These are phyloP conservation scores for Cinclus mexicanus DNA, from an alignment of 2,113 vertebrate genomes.

Conservation along the genomic window DNA sequence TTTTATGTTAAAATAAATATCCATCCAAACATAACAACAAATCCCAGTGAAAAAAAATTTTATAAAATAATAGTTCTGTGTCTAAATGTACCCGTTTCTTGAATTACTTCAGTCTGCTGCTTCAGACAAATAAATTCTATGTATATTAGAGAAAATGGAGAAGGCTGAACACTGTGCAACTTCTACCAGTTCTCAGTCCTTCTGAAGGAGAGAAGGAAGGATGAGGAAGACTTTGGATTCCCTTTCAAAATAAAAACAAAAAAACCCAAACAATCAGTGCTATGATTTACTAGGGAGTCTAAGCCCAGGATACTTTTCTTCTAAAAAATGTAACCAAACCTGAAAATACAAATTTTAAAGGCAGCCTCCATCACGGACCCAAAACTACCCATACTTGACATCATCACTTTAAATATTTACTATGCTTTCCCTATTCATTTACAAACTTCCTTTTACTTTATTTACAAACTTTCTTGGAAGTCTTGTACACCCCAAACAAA, in stretches of 20 bases:
- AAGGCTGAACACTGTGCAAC: not conserved
- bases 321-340: too few species aligned
- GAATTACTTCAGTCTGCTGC: not conserved
- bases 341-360: too few species aligned
- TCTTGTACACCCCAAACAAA: not conserved
- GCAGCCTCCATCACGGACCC: too few species aligned
- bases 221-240: not conserved
- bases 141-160: not conserved
- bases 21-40: not conserved
- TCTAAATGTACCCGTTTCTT: not conserved
- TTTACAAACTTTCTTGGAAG: not conserved
- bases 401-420: too few species aligned
- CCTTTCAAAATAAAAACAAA: not conserved
- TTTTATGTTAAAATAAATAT: not conserved
- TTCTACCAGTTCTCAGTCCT: not conserved
- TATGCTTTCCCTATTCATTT: too few species aligned
- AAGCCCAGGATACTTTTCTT: too few species aligned
- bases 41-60: not conserved
- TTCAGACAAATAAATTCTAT: not conserved
- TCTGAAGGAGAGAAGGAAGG: not conserved
- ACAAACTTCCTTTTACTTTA: too few species aligned
- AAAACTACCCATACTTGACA: too few species aligned
- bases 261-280: too few species aligned
- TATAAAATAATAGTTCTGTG: not conserved
- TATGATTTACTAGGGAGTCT: too few species aligned